Base-by-base conservation (phyloP, 2,113 vertebrate genomes). In the Mormyrus lacerda region DNA sequence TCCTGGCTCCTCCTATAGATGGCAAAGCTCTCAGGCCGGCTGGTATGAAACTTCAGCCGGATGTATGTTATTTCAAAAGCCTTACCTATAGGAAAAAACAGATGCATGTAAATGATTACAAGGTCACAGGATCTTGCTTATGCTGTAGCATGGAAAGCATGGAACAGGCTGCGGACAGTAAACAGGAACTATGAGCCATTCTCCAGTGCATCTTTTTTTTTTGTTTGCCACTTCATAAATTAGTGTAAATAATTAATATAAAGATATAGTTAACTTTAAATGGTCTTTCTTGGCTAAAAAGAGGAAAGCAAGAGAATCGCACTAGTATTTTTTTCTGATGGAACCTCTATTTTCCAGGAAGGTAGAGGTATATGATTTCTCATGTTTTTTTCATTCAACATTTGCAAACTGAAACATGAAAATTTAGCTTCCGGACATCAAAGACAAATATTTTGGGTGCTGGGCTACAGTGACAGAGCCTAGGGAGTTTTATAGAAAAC, bases 1-100 rank as follows among this genome's bases (percentile, higher is more conserved):
- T 92, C 69, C 0, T 0, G 90, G 2, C 96, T 96, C 87, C 97
- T 97, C 92, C 97, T 98, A 93, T 98, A 98, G 92, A 99, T 97
- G 93, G 97, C 96, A 0, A 99, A 99, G 92, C 98, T 99, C 94
- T 99, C 98, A 0, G 98, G 98, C 0, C 97, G 97, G 44, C 97
- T 99, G 94, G 97, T 98, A 95, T 97, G 97, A 93, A 99, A 99
- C 95, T 98, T 98, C 4, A 99, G 91, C 91, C 97, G 89, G 89
- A 99, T 94, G 0, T 99, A 99, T 91, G 97, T 97, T 94, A 99
- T 98, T 94, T 98, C 98, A 0, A 97, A 98, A n/a, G 98, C 95
- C 93, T 99, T 99, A 69, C 98, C 98, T 99, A 94, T 47, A 45
- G 92, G 4, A 44, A 85, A 31, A 53, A 91, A 85, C 82, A 4